phyloP scores from a whole-genome alignment of 2,888 invertebrate species.

The Chalcosyrphus nemorum region DNA sequence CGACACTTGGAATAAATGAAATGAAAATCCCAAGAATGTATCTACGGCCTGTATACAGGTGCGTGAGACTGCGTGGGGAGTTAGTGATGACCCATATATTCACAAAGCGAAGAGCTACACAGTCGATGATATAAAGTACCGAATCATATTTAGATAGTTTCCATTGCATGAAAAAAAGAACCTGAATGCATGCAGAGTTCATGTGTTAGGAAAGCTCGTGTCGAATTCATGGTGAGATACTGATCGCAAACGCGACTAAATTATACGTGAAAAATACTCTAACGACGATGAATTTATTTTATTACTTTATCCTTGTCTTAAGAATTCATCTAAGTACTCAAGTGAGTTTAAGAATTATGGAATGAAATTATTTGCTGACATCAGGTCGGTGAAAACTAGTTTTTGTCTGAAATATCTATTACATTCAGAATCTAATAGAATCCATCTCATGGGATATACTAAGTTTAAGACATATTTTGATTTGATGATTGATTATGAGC shows the following conservation, averaged over 20 bases:
- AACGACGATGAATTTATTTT: constrained; percentile 1
- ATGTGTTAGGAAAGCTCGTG: not conserved
- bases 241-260: constrained; percentile 5
- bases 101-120: not conserved
- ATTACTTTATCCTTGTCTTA: not conserved
- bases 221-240: constrained; percentile 13
- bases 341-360: not conserved
- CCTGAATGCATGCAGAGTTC: not conserved
- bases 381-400: not conserved
- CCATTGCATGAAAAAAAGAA: not conserved
- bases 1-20: not conserved
- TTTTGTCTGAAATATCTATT: no score
- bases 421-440: no score
- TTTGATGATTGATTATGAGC: no score
- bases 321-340: not conserved
- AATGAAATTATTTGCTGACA: not conserved
- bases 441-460: no score
- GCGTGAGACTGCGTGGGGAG: constrained; percentile 15
- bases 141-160: not conserved
- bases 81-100: constrained; percentile 24
- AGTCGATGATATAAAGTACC: not conserved
- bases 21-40: constrained; percentile 10
- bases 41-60: not conserved
- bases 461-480: no score
- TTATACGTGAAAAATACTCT: constrained; percentile 13